A percentile compares a stretch with the other conserved stretches of the same genome.
Conservation (phyloP, 92 coral and sea anemone species). For the Meandrina meandrites region DNA sequence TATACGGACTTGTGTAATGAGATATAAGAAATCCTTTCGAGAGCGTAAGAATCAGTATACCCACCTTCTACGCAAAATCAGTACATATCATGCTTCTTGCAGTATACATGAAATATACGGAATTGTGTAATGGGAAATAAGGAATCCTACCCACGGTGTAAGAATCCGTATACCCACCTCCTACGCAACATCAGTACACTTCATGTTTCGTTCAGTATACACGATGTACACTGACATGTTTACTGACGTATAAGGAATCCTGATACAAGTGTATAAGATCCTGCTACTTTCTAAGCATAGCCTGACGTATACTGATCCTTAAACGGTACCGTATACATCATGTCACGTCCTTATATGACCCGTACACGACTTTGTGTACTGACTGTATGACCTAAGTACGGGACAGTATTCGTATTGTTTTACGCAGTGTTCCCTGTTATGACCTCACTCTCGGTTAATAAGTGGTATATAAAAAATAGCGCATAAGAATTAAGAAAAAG, state of each 20-base stretch:
- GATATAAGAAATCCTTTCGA: neutral
- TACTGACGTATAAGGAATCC: neutral
- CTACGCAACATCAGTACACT: no score
- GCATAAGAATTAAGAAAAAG: no score
- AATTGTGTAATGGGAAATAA: no score
- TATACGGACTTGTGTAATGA: neutral
- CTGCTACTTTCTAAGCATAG: neutral
- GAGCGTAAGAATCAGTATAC: neutral
- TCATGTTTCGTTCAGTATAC: no score
- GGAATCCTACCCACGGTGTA: no score
- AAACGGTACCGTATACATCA: neutral
- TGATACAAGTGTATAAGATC: neutral
- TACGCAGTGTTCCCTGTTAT: neutral
- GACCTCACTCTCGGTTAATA: no score
- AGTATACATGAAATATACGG: no score
- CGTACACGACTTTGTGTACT: no score
- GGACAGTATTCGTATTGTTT: neutral
- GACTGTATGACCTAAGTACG: neutral
- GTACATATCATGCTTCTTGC: no score
- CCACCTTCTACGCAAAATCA: no score
- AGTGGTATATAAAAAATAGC: no score
- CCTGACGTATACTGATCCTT: slow-evolving; percentile 4
- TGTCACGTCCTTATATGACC: neutral
- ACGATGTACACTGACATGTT: neutral
- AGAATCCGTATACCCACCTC: no score